These are phyloP conservation scores for Colinus virginianus DNA, from an alignment of 2,113 vertebrate genomes.

Conservation along the genomic window DNA sequence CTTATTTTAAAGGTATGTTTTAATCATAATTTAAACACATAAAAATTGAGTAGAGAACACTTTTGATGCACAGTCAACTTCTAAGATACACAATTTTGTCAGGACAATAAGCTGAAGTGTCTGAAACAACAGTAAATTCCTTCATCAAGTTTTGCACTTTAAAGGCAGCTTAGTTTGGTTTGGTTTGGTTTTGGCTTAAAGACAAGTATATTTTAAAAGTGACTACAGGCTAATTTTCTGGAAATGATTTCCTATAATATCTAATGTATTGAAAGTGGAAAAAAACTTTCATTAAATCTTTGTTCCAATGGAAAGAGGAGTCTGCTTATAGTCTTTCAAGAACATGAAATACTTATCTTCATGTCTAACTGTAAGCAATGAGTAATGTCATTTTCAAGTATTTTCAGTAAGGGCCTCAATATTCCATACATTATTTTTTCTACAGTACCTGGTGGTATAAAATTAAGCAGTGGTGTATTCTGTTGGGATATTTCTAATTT, in stretches of 20 bases:
- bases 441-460: background rate
- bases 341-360: background rate
- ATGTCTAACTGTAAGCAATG: background rate
- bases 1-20: background rate
- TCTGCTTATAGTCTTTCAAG: background rate
- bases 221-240: background rate
- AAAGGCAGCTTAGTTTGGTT: background rate
- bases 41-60: background rate
- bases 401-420: background rate
- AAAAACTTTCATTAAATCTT: background rate
- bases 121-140: background rate
- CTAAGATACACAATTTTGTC: background rate
- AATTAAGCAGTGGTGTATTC: background rate
- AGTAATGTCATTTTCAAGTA: background rate
- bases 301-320: background rate
- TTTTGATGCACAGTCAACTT: background rate
- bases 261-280: background rate
- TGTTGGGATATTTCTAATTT: background rate
- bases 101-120: background rate
- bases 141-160: background rate
- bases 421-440: background rate
- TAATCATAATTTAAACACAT: background rate
- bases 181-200: background rate
- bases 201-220: background rate
- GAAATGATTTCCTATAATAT: background rate